Base-by-base conservation (phyloP, 2,797 vertebrate species). In the Ficedula albicollis region DNA sequence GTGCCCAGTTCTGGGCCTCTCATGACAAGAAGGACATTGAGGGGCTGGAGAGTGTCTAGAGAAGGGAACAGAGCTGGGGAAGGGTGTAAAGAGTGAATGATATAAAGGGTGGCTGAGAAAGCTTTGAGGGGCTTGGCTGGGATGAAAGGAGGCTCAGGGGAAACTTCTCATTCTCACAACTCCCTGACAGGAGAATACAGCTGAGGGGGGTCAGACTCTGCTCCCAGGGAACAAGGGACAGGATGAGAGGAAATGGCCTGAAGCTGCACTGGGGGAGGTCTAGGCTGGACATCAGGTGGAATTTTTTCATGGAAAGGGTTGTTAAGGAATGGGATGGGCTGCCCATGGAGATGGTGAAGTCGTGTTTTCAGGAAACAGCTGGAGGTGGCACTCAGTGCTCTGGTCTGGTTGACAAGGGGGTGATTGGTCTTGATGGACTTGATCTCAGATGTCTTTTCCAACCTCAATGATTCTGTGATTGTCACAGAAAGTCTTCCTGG, bases 301-400 rank as follows among this genome's bases (percentile, higher is more conserved):
- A 52, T 72, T 84, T 78, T 46, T 46, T 72, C 18, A 7, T 36
- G 30, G 46, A 36, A 52, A 17, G 12, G 10, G 18, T 21, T 77
- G 26, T 46, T 46, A 10, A 48, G 30, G 34, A 48, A 0, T 48
- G 52, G 27, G 32, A 15, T 54, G 34, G 34, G 39, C 59, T 90
- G 52, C 19, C 52, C 13, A 6, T 10, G 34, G 66, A 34, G 34
- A 4, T 17, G 34, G 4, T 25, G 30, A 26, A 36, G 67, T 41
- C 0, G 0, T 11, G 8, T 6, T 8, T 54, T 36, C 16, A 41
- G 6, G 59, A 29, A 48, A 1, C 5, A 11, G 7, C 11, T 38
- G 14, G 10, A 38, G 0, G 0, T 36, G 58, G 34, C 72, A 48
- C 23, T 23, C 15, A 54, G 22, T 41, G 44, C 62, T 32, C 43